phyloP scores from a whole-genome alignment of 1,140 invertebrate genomes.

The Lasioglossum baleicum region DNA sequence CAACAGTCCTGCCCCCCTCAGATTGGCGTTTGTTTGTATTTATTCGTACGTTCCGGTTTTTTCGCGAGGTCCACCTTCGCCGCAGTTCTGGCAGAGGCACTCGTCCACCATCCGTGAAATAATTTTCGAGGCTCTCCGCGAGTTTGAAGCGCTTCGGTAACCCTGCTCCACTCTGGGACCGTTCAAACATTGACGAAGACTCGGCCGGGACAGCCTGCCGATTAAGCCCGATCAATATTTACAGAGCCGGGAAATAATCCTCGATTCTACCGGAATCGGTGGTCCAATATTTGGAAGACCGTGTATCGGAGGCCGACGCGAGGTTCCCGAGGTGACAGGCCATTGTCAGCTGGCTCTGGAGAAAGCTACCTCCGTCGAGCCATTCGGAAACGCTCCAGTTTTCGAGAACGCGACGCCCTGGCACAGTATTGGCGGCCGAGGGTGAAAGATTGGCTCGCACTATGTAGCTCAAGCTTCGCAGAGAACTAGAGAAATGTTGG shows the following conservation, averaged over 20 bases:
- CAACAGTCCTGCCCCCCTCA: no score
- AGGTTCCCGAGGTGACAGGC: background rate
- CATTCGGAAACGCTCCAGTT: background rate
- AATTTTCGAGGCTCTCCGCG: background rate
- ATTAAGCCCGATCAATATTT: slow-evolving; percentile 25
- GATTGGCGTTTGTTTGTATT: no score
- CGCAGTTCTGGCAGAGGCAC: no score
- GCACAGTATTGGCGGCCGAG: background rate
- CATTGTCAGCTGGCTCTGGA: no score
- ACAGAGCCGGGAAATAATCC: slow-evolving; percentile 13
- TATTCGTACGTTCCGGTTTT: no score
- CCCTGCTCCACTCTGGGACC: background rate
- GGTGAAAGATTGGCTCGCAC: background rate
- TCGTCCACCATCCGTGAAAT: background rate
- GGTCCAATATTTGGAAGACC: slow-evolving; percentile 26
- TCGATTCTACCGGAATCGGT: background rate
- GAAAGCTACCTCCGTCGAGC: background rate
- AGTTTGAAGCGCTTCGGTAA: background rate
- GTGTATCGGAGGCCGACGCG: background rate
- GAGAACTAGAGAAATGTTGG: background rate
- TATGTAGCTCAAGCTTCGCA: no score
- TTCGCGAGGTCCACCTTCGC: no score
- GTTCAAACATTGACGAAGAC: slow-evolving; percentile 15
- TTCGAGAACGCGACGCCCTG: no score
- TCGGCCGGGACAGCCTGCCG: background rate